A percentile compares a stretch with the other conserved stretches of the same genome.
Evolutionary conservation across 1,140 invertebrate species (phyloP).

Genomic region (Neomicropteryx cornuta): DNA sequence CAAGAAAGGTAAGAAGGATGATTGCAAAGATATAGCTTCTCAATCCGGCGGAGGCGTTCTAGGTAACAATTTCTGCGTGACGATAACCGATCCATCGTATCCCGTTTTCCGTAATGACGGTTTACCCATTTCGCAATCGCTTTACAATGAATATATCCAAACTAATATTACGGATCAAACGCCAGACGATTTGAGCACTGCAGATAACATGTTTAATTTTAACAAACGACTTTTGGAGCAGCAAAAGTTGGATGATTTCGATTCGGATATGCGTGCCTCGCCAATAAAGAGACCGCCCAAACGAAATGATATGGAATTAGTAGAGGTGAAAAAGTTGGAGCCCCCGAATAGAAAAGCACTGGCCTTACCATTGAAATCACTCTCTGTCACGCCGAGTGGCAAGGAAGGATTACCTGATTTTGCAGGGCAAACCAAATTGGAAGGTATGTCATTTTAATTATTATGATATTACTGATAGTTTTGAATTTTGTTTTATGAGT

Average conservation of each 20-base stretch:
- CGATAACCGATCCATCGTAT: conserved; percentile 65
- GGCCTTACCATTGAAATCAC: conserved; percentile 58
- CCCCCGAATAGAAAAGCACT: conserved; percentile 50
- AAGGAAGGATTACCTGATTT: conserved; percentile 2
- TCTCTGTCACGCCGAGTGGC: conserved; percentile 35
- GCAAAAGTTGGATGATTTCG: conserved; percentile 36
- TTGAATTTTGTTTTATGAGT: too few relatives aligned
- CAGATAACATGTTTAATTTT: conserved; percentile 37
- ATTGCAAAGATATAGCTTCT: conserved; percentile 25
- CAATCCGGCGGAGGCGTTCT: conserved; percentile 27
- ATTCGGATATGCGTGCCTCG: conserved; percentile 30
- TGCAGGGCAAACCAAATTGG: neutral
- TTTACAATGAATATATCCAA: conserved; percentile 58
- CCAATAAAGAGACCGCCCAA: conserved; percentile 27
- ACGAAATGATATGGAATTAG: conserved; percentile 27
- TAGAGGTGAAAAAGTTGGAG: conserved; percentile 24
- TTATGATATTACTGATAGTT: too few relatives aligned
- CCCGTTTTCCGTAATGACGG: conserved; percentile 64
- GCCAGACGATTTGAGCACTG: conserved; percentile 31
- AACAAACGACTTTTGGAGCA: conserved; percentile 28
- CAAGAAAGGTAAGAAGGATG: conserved; percentile 30
- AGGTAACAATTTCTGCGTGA: conserved; percentile 40
- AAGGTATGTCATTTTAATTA: too few relatives aligned
- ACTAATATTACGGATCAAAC: conserved; percentile 43
- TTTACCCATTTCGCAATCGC: conserved; percentile 53